A percentile compares a stretch with the other conserved stretches of the same genome.
These are phyloP conservation scores for Hyalella azteca DNA, from an alignment of 2,888 invertebrate species.

Conservation along the genomic window DNA sequence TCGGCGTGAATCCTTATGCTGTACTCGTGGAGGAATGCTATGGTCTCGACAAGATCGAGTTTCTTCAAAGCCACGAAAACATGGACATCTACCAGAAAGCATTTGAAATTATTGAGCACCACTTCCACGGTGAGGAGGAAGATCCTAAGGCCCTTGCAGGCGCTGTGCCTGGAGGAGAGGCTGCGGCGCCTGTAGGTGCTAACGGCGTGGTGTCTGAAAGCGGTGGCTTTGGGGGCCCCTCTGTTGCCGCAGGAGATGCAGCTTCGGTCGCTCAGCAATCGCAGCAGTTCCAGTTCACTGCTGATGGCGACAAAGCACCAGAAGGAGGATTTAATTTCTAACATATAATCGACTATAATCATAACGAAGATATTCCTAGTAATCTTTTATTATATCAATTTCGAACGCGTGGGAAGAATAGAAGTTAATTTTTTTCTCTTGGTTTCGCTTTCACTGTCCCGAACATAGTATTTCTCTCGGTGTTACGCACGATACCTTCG, in stretches of 20 bases:
- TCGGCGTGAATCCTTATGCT: conserved; percentile 85
- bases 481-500: too few species aligned
- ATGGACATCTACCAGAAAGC: conserved; percentile 96
- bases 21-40: conserved; percentile 93
- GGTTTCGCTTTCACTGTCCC: neutral
- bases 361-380: conserved; percentile 25
- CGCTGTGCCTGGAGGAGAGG: conserved; percentile 45
- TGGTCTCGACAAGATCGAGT: conserved; percentile 97
- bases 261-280: neutral
- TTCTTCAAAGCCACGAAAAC: conserved; percentile 95
- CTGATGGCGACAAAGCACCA: conserved; percentile 50
- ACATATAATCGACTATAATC: conserved; percentile 41
- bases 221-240: neutral
- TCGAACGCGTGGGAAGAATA: conserved; percentile 7
- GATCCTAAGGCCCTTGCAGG: conserved; percentile 49
- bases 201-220: neutral
- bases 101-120: conserved; percentile 94
- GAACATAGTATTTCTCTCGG: too few species aligned
- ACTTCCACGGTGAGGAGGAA: conserved; percentile 81
- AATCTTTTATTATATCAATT: conserved; percentile 7
- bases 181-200: neutral
- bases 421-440: conserved; percentile 27
- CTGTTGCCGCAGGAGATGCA: neutral
- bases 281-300: conserved; percentile 57
- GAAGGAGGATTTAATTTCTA: conserved; percentile 58